Evolutionary conservation across 2,797 vertebrate genomes (phyloP).

Genomic region (Megalops cyprinoides): DNA sequence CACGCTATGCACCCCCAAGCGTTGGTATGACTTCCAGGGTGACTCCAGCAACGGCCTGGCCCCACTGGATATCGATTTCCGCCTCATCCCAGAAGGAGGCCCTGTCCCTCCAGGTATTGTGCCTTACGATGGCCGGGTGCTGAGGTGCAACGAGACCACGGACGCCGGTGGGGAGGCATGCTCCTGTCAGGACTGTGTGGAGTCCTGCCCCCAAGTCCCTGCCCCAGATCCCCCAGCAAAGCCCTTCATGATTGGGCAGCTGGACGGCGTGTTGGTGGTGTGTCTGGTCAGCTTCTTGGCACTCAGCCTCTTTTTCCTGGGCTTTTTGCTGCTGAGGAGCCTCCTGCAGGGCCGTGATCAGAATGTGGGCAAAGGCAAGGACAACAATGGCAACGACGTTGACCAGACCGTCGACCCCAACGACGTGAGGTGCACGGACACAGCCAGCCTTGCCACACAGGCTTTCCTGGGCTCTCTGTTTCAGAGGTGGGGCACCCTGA

Average conservation of each 20-base stretch:
- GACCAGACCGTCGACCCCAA: conserved; percentile 51
- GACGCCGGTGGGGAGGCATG: conserved; percentile 54
- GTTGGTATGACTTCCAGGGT: conserved; percentile 92
- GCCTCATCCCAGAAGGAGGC: conserved; percentile 60
- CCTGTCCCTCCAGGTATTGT: conserved; percentile 55
- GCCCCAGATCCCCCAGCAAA: not conserved
- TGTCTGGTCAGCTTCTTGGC: conserved; percentile 61
- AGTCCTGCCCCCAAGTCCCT: conserved; percentile 72
- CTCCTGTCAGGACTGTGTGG: conserved; percentile 88
- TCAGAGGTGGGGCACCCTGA: conserved; percentile 77
- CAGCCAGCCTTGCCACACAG: conserved; percentile 68
- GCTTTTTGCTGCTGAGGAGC: conserved; percentile 50
- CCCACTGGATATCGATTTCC: conserved; percentile 84
- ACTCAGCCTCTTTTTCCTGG: conserved; percentile 55
- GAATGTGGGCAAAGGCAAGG: too few relatives aligned
- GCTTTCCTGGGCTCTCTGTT: conserved; percentile 69
- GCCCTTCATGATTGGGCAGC: conserved; percentile 68
- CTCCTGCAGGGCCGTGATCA: too few relatives aligned
- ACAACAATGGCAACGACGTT: too few relatives aligned
- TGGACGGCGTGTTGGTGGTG: conserved; percentile 70
- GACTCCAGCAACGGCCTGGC: conserved; percentile 89
- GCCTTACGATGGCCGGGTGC: conserved; percentile 57
- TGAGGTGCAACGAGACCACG: conserved; percentile 72
- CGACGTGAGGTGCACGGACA: conserved; percentile 62
- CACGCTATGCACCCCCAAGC: conserved; percentile 80